Evolutionary conservation across 2,888 invertebrate species (phyloP), one percentile per base, ranked within the genome.

Genomic region (Spilarctia lutea): DNA sequence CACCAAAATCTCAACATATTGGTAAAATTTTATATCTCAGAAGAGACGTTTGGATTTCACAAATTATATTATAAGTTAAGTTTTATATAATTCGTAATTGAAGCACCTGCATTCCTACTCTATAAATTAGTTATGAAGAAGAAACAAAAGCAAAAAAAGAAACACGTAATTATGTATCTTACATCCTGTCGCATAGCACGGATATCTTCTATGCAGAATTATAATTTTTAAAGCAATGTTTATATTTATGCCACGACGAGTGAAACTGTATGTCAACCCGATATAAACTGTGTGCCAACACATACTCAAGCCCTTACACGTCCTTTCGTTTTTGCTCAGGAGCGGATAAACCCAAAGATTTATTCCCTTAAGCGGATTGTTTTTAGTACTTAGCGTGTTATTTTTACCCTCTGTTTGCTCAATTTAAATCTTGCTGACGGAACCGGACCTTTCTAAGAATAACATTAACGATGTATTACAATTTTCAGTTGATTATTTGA

Each of bases 281-380:
- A 30, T 30, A 30, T 30, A 63, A 18, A 30, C 30, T 63, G 63
- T 30, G 63, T 30, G 63, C 30, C 63, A n/a, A 56, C 69, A 69
- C 52, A n/a, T n/a, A 16, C 33, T 52, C 68, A 10, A 16, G 52
- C 52, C 16, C n/a, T 7, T 20, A 33, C 13, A 30, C 42, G 45
- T n/a, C 39, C 20, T 67, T 39, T 68, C 73, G 48, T 74, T 73
- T 71, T 42, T 65, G 33, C 67, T 63, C 70, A 60, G 35, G 45
- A 7, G 60, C 24, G 72, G 73, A 74, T 73, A 72, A 72, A n/a
- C 33, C 56, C 33, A 1, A 56, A 65, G 70, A 78, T 81, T 70
- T 81, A 66, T 74, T 76, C 66, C 69, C 67, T 52, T 30, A 71
- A 79, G 68, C 79, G 65, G 71, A 74, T 79, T 83, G 77, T 77